phyloP scores from a whole-genome alignment of 2,888 invertebrate species.

The Macrophya alboannulata region DNA sequence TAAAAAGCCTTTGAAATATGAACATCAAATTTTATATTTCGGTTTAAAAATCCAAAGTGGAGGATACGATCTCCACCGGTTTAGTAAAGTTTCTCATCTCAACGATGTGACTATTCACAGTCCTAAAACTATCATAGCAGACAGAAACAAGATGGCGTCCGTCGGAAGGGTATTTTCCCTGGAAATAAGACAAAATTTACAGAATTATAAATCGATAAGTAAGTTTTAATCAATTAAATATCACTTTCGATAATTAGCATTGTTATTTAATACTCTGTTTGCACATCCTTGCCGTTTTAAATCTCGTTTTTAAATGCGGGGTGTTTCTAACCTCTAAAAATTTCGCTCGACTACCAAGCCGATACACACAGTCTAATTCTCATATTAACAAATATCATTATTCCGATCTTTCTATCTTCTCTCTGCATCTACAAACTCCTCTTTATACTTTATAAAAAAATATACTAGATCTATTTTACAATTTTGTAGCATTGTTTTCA shows the following conservation, averaged over 20 bases:
- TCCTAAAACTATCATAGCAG: background rate
- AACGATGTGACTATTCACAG: background rate
- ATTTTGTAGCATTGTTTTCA: too few relatives aligned
- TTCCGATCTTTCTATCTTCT: too few relatives aligned
- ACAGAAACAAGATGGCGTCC: slow-evolving; percentile 65
- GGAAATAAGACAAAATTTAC: slow-evolving; percentile 62
- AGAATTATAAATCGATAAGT: slow-evolving; percentile 63
- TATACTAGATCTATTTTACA: too few relatives aligned
- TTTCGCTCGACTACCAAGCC: background rate
- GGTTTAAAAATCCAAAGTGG: background rate
- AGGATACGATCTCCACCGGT: background rate
- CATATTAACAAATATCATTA: too few relatives aligned
- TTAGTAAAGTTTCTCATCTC: background rate
- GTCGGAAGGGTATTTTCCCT: slow-evolving; percentile 63
- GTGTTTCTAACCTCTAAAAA: slow-evolving; percentile 23
- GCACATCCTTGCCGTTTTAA: background rate
- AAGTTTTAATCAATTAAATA: slow-evolving; percentile 39
- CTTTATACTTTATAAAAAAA: too few relatives aligned
- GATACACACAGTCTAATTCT: too few relatives aligned
- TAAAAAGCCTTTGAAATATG: background rate
- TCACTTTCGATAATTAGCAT: background rate
- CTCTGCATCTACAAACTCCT: too few relatives aligned
- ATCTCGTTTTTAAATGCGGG: background rate
- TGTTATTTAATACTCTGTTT: background rate
- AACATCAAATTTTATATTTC: background rate